A percentile compares a stretch with the other conserved stretches of the same genome.
Evolutionary conservation across 2,113 vertebrate genomes (phyloP).

Genomic region (Poecile atricapillus): DNA sequence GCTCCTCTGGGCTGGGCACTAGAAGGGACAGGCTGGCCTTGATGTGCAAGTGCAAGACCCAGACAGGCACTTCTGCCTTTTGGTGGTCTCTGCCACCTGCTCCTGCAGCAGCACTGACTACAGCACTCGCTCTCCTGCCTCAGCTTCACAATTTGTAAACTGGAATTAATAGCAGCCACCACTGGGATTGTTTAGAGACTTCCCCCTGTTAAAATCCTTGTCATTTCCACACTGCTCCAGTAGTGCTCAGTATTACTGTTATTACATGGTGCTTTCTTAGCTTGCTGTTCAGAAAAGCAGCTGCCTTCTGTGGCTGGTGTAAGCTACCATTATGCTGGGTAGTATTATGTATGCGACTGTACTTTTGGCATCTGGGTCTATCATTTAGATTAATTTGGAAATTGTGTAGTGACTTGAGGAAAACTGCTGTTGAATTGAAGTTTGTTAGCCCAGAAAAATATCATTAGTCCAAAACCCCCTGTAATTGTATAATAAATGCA

Average conservation of each 20-base stretch:
- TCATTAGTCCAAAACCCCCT: background rate
- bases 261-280: background rate
- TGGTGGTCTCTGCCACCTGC: background rate
- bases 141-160: background rate
- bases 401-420: conserved; percentile 35
- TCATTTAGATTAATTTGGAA: conserved; percentile 55
- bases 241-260: conserved; percentile 18
- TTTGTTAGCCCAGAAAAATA: background rate
- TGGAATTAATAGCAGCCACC: background rate
- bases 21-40: background rate
- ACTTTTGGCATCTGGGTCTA: background rate
- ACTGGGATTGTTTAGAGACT: background rate
- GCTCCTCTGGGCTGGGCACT: background rate
- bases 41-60: background rate
- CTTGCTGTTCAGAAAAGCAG: conserved; percentile 6
- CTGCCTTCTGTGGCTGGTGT: background rate
- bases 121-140: fast-evolving
- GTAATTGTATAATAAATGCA: background rate
- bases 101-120: fast-evolving
- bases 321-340: conserved; percentile 6
- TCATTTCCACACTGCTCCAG: background rate
- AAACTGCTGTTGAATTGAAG: background rate
- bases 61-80: background rate
- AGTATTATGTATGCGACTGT: background rate
- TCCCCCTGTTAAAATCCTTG: background rate